Evolutionary conservation across 2,888 invertebrate species (phyloP), one percentile per base, ranked within the genome.

Genomic region (Torymus texanus): DNA sequence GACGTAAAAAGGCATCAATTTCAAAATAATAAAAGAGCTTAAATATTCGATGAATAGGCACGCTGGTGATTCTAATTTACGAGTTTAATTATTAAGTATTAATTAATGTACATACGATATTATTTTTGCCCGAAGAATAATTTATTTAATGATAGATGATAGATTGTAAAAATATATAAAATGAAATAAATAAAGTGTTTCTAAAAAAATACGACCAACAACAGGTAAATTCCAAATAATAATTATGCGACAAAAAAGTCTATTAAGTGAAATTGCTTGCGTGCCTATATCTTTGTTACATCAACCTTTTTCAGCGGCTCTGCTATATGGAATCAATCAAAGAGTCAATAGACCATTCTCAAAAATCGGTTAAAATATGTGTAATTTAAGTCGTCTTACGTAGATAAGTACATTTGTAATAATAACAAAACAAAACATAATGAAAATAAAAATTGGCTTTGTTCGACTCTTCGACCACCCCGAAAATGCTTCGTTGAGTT

Each of bases 401-500:
- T 51, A 51, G 16, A 62, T 51, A 53, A 66, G 12, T n/a, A 24
- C 59, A 58, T 53, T 53, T 16, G 18, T 14, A 53, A 53, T 72
- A 41, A 21, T 21, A 16, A 56, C 8, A 66, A 50, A 58, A 58
- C n/a, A 4, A 58, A 55, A 63, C 18, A 55, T 55, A 53, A 65
- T 13, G 66, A 10, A 55, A 53, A 29, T 51, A 56, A 68, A 61
- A 62, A 55, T 10, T 70, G 24, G 41, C 58, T 77, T 77, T 71
- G 21, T 50, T 68, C 66, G 53, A 61, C 13, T 50, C 50, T 63
- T 55, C 14, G 68, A 68, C 5, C 62, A 14, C 18, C 21, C 11
- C 21, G 51, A 77, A 65, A 14, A 78, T 72, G 50, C 51, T 65
- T 18, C 63, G 74, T 78, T 68, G 55, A 74, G 78, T 78, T 77